phyloP scores from a whole-genome alignment of 2,888 invertebrate genomes.

The Hesperia comma region DNA sequence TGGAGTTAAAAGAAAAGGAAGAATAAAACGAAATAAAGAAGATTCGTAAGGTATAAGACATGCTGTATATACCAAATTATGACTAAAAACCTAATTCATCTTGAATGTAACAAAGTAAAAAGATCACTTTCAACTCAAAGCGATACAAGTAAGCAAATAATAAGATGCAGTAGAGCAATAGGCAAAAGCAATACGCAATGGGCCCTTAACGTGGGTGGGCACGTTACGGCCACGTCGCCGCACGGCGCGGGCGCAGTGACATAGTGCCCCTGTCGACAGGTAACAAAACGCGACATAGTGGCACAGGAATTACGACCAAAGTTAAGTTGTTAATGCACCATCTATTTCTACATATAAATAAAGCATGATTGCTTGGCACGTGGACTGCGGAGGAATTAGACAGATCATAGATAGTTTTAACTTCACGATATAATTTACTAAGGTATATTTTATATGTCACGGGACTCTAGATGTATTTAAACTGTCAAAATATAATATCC shows the following conservation, averaged over 20 bases:
- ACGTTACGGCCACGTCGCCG: slow-evolving; percentile 52
- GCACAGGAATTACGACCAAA: slow-evolving; percentile 26
- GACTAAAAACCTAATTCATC: neutral
- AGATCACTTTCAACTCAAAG: neutral
- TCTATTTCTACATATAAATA: neutral
- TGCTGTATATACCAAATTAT: neutral
- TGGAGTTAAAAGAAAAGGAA: neutral
- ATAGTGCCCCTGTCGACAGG: slow-evolving; percentile 55
- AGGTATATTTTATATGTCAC: too few relatives aligned
- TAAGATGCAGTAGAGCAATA: slow-evolving; percentile 9
- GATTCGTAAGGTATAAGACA: neutral
- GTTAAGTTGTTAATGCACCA: slow-evolving; percentile 13
- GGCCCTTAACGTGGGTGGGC: slow-evolving; percentile 56
- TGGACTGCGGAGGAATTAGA: neutral
- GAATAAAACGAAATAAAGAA: neutral
- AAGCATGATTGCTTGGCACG: neutral
- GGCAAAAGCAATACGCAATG: slow-evolving; percentile 19
- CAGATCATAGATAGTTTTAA: neutral
- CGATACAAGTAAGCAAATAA: neutral
- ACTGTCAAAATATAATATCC: too few relatives aligned
- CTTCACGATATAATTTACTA: too few relatives aligned
- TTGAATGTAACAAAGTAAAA: neutral
- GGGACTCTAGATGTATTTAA: too few relatives aligned
- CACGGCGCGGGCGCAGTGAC: slow-evolving; percentile 54
- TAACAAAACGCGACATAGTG: slow-evolving; percentile 40